Evolutionary conservation across 2,797 vertebrate species (phyloP).

Genomic region (Diplodus sargus): DNA sequence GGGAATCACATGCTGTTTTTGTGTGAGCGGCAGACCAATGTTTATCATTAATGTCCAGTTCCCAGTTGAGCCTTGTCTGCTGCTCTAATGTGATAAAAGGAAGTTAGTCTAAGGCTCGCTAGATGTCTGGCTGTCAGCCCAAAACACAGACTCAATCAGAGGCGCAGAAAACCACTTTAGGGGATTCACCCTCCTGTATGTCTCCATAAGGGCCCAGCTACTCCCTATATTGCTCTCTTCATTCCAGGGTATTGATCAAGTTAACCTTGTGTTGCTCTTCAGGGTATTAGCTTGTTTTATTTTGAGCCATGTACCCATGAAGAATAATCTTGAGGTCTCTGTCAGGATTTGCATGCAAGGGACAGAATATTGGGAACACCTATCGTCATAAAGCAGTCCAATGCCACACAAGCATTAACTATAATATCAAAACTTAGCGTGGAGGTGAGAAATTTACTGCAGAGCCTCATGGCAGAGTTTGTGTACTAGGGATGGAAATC

Average conservation of each 20-base stretch:
- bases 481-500: no score
- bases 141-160: slow-evolving; percentile 67
- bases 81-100: slow-evolving; percentile 80
- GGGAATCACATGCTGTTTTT: slow-evolving; percentile 81
- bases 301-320: slow-evolving; percentile 39
- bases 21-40: slow-evolving; percentile 68
- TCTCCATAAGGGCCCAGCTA: slow-evolving; percentile 9
- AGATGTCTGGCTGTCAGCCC: slow-evolving; percentile 67
- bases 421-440: background rate
- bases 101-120: slow-evolving; percentile 71
- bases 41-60: slow-evolving; percentile 78
- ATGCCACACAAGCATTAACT: background rate
- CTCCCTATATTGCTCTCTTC: slow-evolving; percentile 22
- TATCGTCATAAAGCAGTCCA: background rate
- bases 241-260: slow-evolving; percentile 62
- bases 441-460: background rate
- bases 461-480: no score
- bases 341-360: background rate
- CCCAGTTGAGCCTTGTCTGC: slow-evolving; percentile 73
- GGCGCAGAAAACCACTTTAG: slow-evolving; percentile 61
- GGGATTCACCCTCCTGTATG: slow-evolving; percentile 50
- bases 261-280: slow-evolving; percentile 46
- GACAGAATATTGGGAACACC: slow-evolving; percentile 3
- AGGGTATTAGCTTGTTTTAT: slow-evolving; percentile 43
- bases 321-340: slow-evolving; percentile 35